Conservation (phyloP, 2,888 invertebrate species). For the Epinotia brunnichana region DNA sequence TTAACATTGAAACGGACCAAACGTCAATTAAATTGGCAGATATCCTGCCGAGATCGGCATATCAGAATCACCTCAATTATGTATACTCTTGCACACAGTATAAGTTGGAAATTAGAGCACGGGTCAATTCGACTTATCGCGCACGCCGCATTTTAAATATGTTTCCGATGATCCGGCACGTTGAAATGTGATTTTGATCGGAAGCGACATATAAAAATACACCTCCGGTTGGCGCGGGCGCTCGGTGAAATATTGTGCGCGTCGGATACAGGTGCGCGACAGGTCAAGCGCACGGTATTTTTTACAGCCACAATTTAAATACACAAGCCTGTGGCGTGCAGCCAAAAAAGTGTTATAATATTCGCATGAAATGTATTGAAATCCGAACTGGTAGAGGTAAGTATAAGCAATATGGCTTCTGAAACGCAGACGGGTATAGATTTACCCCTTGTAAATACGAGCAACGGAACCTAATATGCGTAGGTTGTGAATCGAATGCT, state of each 20-base stretch:
- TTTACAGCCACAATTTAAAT: constrained; percentile 42
- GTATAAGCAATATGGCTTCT: constrained; percentile 23
- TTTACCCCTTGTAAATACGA: not conserved
- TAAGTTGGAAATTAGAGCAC: no score
- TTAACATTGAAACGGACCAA: not conserved
- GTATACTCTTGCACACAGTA: no score
- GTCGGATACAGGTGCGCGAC: constrained; percentile 33
- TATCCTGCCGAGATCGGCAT: not conserved
- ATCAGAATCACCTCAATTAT: not conserved
- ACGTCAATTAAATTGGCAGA: not conserved
- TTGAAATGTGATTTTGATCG: not conserved
- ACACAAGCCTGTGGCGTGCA: constrained; percentile 40
- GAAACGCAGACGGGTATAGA: constrained; percentile 22
- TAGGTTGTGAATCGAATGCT: not conserved
- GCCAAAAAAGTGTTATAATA: constrained; percentile 44
- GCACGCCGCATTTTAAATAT: no score
- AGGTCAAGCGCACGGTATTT: constrained; percentile 42
- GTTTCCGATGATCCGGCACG: no score
- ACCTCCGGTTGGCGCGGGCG: constrained; percentile 2
- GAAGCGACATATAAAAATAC: constrained; percentile 4
- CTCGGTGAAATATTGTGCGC: constrained; percentile 42
- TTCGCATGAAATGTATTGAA: constrained; percentile 39
- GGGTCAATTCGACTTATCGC: no score
- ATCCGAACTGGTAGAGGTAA: constrained; percentile 23
- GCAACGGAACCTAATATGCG: not conserved